These are phyloP conservation scores for Pituophis catenifer DNA, from an alignment of 2,113 vertebrate genomes.

Conservation along the genomic window DNA sequence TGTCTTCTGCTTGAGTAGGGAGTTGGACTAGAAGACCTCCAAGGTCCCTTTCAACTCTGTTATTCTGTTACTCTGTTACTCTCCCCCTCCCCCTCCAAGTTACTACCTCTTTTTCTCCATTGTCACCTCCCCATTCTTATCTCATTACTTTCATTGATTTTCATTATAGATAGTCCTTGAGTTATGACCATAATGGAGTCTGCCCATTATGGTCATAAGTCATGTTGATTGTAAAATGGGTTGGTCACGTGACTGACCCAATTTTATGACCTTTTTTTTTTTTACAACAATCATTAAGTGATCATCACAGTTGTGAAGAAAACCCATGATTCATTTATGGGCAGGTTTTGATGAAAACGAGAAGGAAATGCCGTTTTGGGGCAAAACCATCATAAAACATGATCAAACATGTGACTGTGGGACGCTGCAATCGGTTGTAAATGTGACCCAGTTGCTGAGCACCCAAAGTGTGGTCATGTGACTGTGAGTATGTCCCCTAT, in stretches of 20 bases:
- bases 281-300: background rate
- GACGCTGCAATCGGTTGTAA: background rate
- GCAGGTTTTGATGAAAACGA: background rate
- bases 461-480: background rate
- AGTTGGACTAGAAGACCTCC: too few species aligned
- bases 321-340: background rate
- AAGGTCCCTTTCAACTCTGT: too few species aligned
- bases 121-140: background rate
- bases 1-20: too few species aligned
- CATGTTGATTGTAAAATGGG: too few species aligned
- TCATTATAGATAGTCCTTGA: background rate
- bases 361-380: background rate
- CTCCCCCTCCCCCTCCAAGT: too few species aligned
- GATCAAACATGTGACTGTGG: background rate
- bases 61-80: too few species aligned
- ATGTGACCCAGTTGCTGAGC: background rate
- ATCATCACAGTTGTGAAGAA: background rate
- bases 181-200: too few species aligned
- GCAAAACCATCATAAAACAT: background rate
- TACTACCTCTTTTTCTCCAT: background rate
- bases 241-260: background rate
- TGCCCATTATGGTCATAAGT: too few species aligned
- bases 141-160: background rate
- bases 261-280: background rate
- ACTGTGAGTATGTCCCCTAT: background rate